Base-by-base conservation (phyloP, 2,797 vertebrate species). In the Melanotaenia parkinsoni region DNA sequence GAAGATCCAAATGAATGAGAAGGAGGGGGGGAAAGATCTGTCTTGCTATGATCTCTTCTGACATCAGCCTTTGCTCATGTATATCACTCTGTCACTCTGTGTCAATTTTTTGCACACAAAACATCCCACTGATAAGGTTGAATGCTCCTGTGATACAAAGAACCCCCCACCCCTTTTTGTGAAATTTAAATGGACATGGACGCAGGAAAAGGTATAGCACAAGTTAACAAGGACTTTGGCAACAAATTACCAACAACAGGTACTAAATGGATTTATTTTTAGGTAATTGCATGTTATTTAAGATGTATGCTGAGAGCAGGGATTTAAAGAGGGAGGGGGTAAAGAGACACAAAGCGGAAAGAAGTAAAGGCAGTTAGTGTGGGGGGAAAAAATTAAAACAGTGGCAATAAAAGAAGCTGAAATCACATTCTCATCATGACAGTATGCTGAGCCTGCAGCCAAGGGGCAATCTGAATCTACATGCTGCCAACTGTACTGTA, bases 41-140 rank as follows among this genome's bases (percentile, higher is more conserved):
- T 78, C 76, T 80, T 40, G 26, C 80, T 77, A 76, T 89, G 85
- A 93, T 92, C 86, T 88, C 70, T 82, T 85, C 72, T 88, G 90
- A 91, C 91, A 92, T 84, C 83, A 86, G 89, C 76, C 91, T 92
- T 89, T 38, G 81, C 88, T 81, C 67, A 47, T 88, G 88, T 90
- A 80, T 88, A 83, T 82, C 86, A 80, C 82, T 80, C 86, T 84
- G 88, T 90, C 89, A 86, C 83, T 81, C 77, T 32, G 47, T 87
- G 89, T 92, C 91, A 90, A 81, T 67, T 80, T 85, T 86, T 85
- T 75, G 72, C 77, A 72, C 85, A 67, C 83, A 73, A 63, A 86
- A 88, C 89, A 87, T 89, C 87, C 85, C 76, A 35, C 81, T 86
- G 89, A 92, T 88, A 89, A 89, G 85, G 79, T 84, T 84, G 83